A percentile compares a stretch with the other conserved stretches of the same genome.
These are phyloP conservation scores for Sebastes glaucus DNA, from an alignment of 2,797 vertebrate species.

Conservation along the genomic window DNA sequence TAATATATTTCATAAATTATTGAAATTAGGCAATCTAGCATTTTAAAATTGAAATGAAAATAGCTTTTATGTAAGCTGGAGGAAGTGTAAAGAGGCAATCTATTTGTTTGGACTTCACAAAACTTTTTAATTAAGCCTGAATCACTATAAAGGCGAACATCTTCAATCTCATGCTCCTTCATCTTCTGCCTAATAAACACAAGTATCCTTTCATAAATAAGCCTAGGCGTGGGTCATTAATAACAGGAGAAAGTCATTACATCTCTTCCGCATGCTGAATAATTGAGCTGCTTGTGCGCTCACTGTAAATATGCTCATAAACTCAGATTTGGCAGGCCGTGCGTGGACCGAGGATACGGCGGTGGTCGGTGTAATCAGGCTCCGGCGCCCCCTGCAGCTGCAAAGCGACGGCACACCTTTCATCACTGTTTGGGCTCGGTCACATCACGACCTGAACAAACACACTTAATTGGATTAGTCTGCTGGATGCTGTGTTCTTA, in stretches of 20 bases:
- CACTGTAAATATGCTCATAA: constrained; percentile 68
- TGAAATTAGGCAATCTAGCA: constrained; percentile 23
- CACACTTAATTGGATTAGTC: constrained; percentile 70
- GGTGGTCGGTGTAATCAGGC: constrained; percentile 31
- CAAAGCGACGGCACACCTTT: constrained; percentile 13
- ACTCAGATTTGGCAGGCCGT: constrained; percentile 10
- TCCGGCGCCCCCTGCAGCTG: background rate
- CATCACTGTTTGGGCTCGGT: background rate
- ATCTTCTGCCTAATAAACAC: constrained; percentile 67
- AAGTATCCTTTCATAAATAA: constrained; percentile 75
- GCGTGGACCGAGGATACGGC: constrained; percentile 13
- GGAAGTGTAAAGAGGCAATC: constrained; percentile 37
- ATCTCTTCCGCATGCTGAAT: constrained; percentile 71
- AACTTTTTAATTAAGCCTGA: constrained; percentile 67
- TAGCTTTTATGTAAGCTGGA: constrained; percentile 26
- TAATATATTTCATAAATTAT: constrained; percentile 26
- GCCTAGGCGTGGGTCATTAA: constrained; percentile 76
- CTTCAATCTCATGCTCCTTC: constrained; percentile 56
- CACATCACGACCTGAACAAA: constrained; percentile 39
- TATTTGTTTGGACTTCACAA: constrained; percentile 57
- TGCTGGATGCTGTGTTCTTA: constrained; percentile 27
- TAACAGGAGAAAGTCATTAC: constrained; percentile 78
- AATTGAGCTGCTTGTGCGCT: constrained; percentile 71
- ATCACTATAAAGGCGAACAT: constrained; percentile 52
- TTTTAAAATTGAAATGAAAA: constrained; percentile 46